Percentiles rank a stretch among this genome's conserved stretches.
These are phyloP conservation scores for Acanthochromis polyacanthus DNA, from an alignment of 2,113 vertebrate species.

Conservation along the genomic window DNA sequence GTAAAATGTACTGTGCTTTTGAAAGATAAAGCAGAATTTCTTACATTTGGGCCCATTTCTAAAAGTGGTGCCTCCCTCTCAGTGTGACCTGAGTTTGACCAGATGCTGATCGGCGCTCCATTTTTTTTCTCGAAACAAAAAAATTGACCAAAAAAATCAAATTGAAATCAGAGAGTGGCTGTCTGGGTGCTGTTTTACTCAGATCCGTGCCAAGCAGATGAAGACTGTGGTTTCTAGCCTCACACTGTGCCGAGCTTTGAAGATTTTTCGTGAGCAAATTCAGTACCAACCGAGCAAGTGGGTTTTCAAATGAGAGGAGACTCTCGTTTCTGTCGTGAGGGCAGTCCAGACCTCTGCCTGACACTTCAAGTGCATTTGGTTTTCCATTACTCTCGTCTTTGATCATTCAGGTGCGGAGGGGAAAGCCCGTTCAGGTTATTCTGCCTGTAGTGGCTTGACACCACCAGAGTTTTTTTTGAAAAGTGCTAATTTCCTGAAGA, in stretches of 20 bases:
- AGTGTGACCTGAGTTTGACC: constrained; percentile 51
- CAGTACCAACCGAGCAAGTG: constrained; percentile 68
- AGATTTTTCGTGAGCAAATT: constrained; percentile 62
- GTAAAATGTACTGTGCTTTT: background rate
- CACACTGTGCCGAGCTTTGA: constrained; percentile 54
- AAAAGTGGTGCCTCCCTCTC: background rate
- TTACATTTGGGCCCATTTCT: background rate
- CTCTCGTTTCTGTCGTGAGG: constrained; percentile 62
- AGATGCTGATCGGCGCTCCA: background rate
- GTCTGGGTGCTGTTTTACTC: constrained; percentile 54
- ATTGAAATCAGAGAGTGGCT: constrained; percentile 58
- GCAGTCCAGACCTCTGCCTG: constrained; percentile 63
- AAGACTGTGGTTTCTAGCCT: constrained; percentile 59
- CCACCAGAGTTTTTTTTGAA: constrained; percentile 1
- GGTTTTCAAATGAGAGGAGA: constrained; percentile 67
- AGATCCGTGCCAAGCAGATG: constrained; percentile 57
- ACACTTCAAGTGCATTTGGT: constrained; percentile 42
- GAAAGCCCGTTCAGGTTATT: constrained; percentile 56
- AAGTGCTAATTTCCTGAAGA: constrained; percentile 57
- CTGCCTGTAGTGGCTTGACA: constrained; percentile 48
- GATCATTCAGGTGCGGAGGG: constrained; percentile 44
- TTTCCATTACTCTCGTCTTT: constrained; percentile 59
- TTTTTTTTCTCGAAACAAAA: constrained; percentile 20
- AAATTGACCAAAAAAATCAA: constrained; percentile 27
- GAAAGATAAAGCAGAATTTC: background rate